Percentiles rank a stretch among this genome's conserved stretches.
These are phyloP conservation scores for Rhopalosiphum nymphaeae DNA, from an alignment of 2,888 invertebrate species.

Conservation along the genomic window DNA sequence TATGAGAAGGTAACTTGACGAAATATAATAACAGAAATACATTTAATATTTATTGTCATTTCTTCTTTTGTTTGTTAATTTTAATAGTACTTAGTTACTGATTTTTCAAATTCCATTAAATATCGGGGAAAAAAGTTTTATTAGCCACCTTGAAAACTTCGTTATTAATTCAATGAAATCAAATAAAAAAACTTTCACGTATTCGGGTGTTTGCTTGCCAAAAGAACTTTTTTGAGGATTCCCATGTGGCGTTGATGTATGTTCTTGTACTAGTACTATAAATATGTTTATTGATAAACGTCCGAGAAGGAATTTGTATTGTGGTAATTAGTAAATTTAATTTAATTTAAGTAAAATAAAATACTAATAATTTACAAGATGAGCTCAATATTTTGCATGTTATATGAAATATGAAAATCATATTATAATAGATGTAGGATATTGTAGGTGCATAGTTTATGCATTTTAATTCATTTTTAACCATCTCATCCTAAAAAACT, in stretches of 20 bases:
- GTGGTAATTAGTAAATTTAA: neutral
- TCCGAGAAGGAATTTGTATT: neutral
- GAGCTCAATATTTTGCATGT: neutral
- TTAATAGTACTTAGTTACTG: neutral
- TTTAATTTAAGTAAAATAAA: neutral
- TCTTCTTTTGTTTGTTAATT: neutral
- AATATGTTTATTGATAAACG: neutral
- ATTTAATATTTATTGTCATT: neutral
- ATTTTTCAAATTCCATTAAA: neutral
- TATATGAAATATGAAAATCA: neutral
- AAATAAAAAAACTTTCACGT: conserved; percentile 27
- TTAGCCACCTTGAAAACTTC: conserved; percentile 12
- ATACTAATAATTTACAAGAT: neutral
- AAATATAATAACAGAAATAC: neutral
- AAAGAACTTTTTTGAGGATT: neutral
- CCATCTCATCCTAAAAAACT: neutral
- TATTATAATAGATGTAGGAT: neutral
- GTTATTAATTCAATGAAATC: conserved; percentile 26
- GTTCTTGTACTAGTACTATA: neutral
- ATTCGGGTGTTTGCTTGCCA: neutral
- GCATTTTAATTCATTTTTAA: neutral
- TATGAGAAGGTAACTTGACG: neutral
- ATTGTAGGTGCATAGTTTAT: neutral
- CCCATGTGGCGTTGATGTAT: conserved; percentile 21
- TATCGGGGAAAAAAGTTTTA: neutral